These are phyloP conservation scores for Dasypolia templi DNA, from an alignment of 2,888 invertebrate genomes.

Conservation along the genomic window DNA sequence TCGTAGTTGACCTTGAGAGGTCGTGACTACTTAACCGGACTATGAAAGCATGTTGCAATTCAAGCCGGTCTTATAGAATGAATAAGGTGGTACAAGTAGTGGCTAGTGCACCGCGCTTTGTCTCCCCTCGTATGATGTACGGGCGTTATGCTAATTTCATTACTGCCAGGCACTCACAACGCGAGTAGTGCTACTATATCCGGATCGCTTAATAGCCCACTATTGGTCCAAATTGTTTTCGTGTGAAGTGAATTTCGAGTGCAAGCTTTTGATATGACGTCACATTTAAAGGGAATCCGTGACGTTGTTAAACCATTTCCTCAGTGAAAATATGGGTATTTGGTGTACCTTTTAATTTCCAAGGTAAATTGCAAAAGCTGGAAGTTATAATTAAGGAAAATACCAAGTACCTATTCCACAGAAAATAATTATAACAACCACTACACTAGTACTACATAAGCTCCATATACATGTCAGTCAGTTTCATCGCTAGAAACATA, in stretches of 20 bases:
- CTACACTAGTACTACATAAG: background rate
- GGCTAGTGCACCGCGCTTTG: conserved; percentile 36
- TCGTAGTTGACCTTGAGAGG: no score
- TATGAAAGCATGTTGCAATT: conserved; percentile 1
- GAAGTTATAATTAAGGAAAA: conserved; percentile 3
- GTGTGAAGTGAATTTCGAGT: conserved; percentile 61
- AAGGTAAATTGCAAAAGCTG: background rate
- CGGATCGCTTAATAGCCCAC: conserved; percentile 50
- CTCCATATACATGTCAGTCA: background rate
- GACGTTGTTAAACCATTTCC: background rate
- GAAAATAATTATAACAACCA: background rate
- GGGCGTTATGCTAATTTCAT: conserved; percentile 72
- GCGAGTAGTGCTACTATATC: conserved; percentile 30
- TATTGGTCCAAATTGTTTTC: conserved; percentile 65
- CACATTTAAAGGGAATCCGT: background rate
- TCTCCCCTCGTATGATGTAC: conserved; percentile 50
- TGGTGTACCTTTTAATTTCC: background rate
- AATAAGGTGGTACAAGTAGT: conserved; percentile 36
- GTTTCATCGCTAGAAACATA: conserved; percentile 16
- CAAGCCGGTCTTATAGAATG: background rate
- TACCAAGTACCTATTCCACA: background rate
- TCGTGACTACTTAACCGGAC: no score
- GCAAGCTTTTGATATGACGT: conserved; percentile 32
- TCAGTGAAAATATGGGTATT: background rate
- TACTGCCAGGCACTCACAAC: conserved; percentile 68